These are phyloP conservation scores for Yasuhikotakia modesta DNA, from an alignment of 2,797 vertebrate genomes.

Conservation along the genomic window DNA sequence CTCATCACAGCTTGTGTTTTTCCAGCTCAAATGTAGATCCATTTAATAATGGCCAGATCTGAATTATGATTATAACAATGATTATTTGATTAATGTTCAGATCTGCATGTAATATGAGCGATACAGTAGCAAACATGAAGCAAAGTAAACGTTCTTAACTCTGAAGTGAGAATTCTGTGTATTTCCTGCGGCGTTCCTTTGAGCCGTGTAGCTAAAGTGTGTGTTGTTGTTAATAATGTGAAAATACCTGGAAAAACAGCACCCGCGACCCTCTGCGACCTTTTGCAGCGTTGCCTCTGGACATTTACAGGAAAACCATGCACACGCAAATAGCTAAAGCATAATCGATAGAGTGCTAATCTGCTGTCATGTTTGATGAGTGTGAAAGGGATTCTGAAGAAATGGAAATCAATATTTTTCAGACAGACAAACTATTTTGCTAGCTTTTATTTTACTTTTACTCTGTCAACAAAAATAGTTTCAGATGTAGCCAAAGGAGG, in stretches of 20 bases:
- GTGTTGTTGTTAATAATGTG: background rate
- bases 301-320: constrained; percentile 30
- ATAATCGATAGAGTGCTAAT: constrained; percentile 54
- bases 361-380: constrained; percentile 42
- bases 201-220: background rate
- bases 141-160: too few relatives aligned
- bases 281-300: constrained; percentile 9
- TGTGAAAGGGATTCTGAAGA: constrained; percentile 47
- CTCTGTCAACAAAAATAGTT: constrained; percentile 18
- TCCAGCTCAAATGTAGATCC: too few relatives aligned
- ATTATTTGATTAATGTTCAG: too few relatives aligned
- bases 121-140: too few relatives aligned
- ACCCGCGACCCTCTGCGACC: background rate
- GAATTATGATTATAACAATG: too few relatives aligned
- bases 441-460: constrained; percentile 30
- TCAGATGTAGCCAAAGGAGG: background rate
- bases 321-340: constrained; percentile 35
- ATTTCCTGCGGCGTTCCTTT: too few relatives aligned
- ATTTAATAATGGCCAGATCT: too few relatives aligned
- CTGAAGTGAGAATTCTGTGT: too few relatives aligned
- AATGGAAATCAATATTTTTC: constrained; percentile 49
- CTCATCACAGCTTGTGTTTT: too few relatives aligned
- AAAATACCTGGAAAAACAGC: background rate
- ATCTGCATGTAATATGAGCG: too few relatives aligned
- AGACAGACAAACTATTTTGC: constrained; percentile 10